Conservation (phyloP, 2,797 vertebrate species). For the Xenops minutus region DNA sequence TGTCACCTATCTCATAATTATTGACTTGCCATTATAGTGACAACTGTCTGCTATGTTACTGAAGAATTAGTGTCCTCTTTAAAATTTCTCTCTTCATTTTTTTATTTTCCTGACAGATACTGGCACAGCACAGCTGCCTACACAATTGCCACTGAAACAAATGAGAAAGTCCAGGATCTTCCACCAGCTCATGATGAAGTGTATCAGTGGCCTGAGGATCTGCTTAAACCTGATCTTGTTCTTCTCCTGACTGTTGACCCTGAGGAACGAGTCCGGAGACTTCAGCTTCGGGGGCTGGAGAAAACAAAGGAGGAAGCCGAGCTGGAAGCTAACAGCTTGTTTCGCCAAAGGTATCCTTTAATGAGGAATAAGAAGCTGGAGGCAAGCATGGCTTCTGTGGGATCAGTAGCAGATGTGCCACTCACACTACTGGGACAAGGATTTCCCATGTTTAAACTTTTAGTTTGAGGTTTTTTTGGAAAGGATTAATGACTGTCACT, state of each 20-base stretch:
- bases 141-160: slow-evolving; percentile 88
- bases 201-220: slow-evolving; percentile 89
- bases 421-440: background rate
- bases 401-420: background rate
- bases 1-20: background rate
- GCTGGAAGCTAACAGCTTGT: slow-evolving; percentile 83
- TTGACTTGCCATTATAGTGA: background rate
- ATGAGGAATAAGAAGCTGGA: background rate
- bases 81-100: background rate
- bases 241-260: slow-evolving; percentile 85
- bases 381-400: background rate
- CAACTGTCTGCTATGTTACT: background rate
- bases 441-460: background rate
- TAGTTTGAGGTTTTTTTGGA: background rate
- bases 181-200: slow-evolving; percentile 80
- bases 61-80: background rate
- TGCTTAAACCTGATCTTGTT: slow-evolving; percentile 86
- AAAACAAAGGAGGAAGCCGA: slow-evolving; percentile 86
- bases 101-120: slow-evolving; percentile 75
- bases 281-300: slow-evolving; percentile 78
- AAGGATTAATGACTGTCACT: background rate
- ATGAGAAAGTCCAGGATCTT: slow-evolving; percentile 79
- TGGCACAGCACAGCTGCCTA: slow-evolving; percentile 96
- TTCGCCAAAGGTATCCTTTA: slow-evolving; percentile 84
- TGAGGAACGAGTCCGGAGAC: slow-evolving; percentile 81